Evolutionary conservation across 2,888 invertebrate species (phyloP).

Genomic region (Pristionchus mayeri): DNA sequence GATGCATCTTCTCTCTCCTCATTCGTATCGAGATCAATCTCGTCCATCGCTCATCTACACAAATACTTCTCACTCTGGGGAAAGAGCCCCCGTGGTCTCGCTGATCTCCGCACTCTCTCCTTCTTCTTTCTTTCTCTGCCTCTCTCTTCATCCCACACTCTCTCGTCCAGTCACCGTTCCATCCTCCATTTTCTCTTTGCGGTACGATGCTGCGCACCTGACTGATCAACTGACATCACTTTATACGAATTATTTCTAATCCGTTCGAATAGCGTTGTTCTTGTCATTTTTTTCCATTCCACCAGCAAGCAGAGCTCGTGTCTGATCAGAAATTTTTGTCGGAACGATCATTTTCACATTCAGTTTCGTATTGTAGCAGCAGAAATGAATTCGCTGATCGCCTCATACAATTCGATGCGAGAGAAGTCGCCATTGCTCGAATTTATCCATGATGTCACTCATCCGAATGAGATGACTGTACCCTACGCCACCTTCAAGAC

Average conservation of each 20-base stretch:
- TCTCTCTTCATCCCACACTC: constrained; percentile 34
- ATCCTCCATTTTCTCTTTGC: neutral
- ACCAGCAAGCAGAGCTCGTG: neutral
- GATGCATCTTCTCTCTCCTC: neutral
- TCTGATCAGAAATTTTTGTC: neutral
- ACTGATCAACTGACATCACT: constrained; percentile 5
- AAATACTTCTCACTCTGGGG: constrained; percentile 35
- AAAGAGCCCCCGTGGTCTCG: neutral
- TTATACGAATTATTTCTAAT: neutral
- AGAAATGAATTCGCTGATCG: constrained; percentile 12
- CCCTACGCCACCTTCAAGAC: constrained; percentile 40
- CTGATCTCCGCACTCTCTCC: constrained; percentile 32
- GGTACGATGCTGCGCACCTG: constrained; percentile 27
- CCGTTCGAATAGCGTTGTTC: neutral
- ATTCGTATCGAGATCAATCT: constrained; percentile 8
- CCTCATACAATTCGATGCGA: constrained; percentile 26
- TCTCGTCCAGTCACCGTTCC: constrained; percentile 31
- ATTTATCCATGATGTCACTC: constrained; percentile 46
- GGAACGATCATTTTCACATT: neutral
- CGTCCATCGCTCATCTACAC: constrained; percentile 26
- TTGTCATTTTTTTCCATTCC: neutral
- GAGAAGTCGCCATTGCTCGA: constrained; percentile 40
- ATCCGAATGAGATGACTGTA: constrained; percentile 13
- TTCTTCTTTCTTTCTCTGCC: neutral
- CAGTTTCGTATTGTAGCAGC: neutral